Base-by-base conservation (phyloP, 2,797 vertebrate species). In the Glossophaga mutica region DNA sequence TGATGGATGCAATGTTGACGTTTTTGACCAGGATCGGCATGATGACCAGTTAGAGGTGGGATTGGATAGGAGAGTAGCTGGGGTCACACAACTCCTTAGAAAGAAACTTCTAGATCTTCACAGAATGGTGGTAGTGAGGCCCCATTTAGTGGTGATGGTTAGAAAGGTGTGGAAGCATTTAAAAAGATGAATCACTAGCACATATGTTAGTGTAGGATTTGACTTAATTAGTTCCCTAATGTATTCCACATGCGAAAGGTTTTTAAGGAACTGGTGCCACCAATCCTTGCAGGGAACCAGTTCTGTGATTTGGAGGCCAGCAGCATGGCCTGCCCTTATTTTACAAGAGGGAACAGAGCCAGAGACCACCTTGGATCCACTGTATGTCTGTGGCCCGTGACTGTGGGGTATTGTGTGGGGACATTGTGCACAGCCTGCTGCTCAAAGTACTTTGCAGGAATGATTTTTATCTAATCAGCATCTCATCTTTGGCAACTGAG, bases 1-100 rank as follows among this genome's bases (percentile, higher is more conserved):
- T 90, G 22, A 59, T 83, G 92, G 74, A 83, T 65, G 65, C 87
- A 74, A 59, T 86, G 32, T 85, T 94, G 85, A 83, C 18, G 11
- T 67, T 73, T 92, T 93, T 89, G 24, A 81, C 16, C 57, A 81
- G 12, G 9, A 44, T 74, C 46, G 21, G 34, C 7, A 21, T 65
- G 83, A 62, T 59, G 50, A 76, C 48, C 24, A 48, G 67, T 16
- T 62, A 39, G 74, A 74, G 68, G 52, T 73, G 46, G 21, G 24
- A 39, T 55, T 92, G 78, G 70, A 42, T 26, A 87, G 92, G 26
- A 95, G 65, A 87, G n/a, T 93, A 71, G 18, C 34, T 91, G n/a
- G 67, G 84, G 29, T 70, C 55, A 18, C 57, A 21, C 14, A 32
- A 7, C 26, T 94, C 39, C 39, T 94, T 74, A 19, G 91, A 90